Base-by-base conservation (phyloP, 1,140 invertebrate species). In the Sinella curviseta region DNA sequence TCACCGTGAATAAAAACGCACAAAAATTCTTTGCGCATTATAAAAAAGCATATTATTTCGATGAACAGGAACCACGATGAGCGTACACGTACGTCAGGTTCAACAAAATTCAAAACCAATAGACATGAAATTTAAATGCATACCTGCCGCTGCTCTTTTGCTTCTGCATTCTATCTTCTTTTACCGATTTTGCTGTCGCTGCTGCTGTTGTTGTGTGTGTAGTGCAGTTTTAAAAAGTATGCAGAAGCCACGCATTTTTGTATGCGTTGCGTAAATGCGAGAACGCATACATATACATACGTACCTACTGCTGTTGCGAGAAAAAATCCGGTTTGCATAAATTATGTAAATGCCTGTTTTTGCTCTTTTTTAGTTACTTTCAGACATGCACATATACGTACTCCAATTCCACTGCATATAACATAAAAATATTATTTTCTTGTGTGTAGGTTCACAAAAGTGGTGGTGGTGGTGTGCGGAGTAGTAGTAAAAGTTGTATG, bases 241-340 rank as follows among this genome's bases (percentile, higher is more conserved):
- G 39, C 39, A 48, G 39, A 48, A 48, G 39, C 39, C 39, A 48
- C 39, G 39, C 39, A 48, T 48, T 48, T 12, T 48, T 48, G n/a
- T 48, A 48, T 48, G 8, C 39, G 20, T 20, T 8, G 39, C 39
- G 39, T 12, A 48, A 48, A 48, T 48, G 39, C 20, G 39, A 48
- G 39, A 48, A 48, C 8, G 39, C 24, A 76, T 28, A 76, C 36
- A 76, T 31, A 74, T 31, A 74, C 28, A 30, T 48, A 48, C 39
- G 8, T 48, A 48, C 39, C 39, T 48, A 16, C 57, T 70, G 24
- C 65, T 70, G 65, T 31, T 70, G 31, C 65, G 39, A 55, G 77
- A 74, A 67, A 60, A 24, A 76, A 79, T 76, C 73, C 73, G 78
- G 73, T 79, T 79, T 75, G 78, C 73, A 79, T 79, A 79, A 79